These are phyloP conservation scores for Mastomys coucha DNA, from an alignment of 2,113 vertebrate species.

Conservation along the genomic window DNA sequence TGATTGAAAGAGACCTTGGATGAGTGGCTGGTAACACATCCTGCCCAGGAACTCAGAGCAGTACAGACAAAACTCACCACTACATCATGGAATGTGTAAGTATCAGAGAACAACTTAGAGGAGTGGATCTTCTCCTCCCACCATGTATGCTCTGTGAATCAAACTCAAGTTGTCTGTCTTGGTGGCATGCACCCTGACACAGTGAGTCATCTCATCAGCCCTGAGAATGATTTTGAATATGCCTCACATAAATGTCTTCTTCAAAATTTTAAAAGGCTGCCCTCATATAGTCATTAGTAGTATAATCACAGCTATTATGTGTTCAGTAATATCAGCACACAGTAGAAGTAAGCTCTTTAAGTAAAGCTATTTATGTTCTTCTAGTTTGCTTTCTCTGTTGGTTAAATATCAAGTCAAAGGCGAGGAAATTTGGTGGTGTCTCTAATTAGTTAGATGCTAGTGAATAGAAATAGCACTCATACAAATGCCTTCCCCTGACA, in stretches of 20 bases:
- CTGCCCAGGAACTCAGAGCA: no score
- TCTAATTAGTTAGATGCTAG: constrained; percentile 37
- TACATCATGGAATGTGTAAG: no score
- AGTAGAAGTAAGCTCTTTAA: background rate
- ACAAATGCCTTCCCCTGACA: background rate
- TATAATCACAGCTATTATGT: background rate
- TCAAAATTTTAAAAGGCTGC: background rate
- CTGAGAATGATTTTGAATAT: background rate
- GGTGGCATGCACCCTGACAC: background rate
- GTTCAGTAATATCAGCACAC: background rate
- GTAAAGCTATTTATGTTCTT: background rate
- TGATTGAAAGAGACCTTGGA: no score
- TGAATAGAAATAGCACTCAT: background rate
- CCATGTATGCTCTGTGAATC: background rate
- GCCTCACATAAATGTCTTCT: background rate
- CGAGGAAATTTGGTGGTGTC: background rate
- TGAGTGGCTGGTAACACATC: no score
- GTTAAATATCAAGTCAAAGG: constrained; percentile 5
- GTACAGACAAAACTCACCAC: no score
- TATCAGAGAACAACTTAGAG: background rate
- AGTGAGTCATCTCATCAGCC: background rate
- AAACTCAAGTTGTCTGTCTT: background rate
- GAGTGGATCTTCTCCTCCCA: background rate
- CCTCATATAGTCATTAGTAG: background rate
- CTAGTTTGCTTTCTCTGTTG: background rate